These are phyloP conservation scores for Aphodius sticticus DNA, from an alignment of 2,888 invertebrate genomes.

Conservation along the genomic window DNA sequence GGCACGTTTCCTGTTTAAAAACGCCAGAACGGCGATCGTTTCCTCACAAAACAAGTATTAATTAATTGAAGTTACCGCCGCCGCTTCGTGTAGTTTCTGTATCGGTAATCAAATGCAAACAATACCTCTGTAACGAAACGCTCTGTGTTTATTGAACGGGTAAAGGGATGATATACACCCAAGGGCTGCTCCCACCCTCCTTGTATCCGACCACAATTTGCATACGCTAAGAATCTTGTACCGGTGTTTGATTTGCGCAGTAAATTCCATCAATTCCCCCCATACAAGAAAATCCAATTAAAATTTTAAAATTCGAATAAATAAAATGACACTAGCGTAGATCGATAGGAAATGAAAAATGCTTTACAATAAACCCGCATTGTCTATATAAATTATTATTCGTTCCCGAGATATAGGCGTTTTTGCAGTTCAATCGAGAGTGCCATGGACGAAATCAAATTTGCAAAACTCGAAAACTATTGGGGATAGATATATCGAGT, in stretches of 20 bases:
- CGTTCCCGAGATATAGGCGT: neutral
- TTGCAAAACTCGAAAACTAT: neutral
- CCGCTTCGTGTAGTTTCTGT: conserved; percentile 9
- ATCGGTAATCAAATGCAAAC: conserved; percentile 44
- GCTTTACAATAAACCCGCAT: neutral
- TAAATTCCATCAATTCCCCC: conserved; percentile 15
- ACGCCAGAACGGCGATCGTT: neutral
- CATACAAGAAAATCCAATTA: neutral
- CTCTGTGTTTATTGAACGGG: conserved; percentile 29
- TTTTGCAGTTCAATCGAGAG: neutral
- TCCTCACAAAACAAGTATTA: neutral
- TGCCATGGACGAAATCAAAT: neutral
- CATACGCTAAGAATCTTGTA: conserved; percentile 23
- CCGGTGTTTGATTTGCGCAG: conserved; percentile 17
- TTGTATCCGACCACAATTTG: conserved; percentile 16
- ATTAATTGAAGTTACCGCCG: conserved; percentile 9
- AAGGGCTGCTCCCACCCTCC: conserved; percentile 4
- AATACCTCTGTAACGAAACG: conserved; percentile 41
- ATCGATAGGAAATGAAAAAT: neutral
- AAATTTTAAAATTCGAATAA: neutral
- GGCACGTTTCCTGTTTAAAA: neutral
- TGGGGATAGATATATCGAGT: neutral
- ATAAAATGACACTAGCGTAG: neutral
- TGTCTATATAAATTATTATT: neutral
- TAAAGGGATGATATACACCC: neutral